Conservation (phyloP, 2,888 invertebrate species). For the Xestia ashworthii region DNA sequence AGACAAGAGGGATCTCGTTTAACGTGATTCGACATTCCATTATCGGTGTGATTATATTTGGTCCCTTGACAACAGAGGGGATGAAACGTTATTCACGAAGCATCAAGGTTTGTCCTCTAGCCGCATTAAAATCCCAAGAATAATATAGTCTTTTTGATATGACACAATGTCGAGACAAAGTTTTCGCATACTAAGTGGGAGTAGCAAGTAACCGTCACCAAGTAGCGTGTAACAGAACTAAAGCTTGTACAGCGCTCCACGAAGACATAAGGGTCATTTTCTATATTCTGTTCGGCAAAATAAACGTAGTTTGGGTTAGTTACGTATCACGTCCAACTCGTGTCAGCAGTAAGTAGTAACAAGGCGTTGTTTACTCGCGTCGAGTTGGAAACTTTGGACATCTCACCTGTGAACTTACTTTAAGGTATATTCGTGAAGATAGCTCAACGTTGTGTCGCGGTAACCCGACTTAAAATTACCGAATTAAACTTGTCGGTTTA, state of each 20-base stretch:
- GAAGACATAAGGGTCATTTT: conserved; percentile 66
- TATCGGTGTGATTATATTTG: conserved; percentile 68
- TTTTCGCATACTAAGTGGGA: conserved; percentile 70
- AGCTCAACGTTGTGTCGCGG: conserved; percentile 19
- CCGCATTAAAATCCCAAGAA: conserved; percentile 47
- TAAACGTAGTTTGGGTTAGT: conserved; percentile 65
- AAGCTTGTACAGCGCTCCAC: conserved; percentile 43
- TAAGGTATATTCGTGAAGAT: conserved; percentile 59
- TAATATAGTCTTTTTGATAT: conserved; percentile 48
- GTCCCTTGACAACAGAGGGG: conserved; percentile 54
- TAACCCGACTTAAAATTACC: conserved; percentile 26
- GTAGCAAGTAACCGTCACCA: conserved; percentile 42
- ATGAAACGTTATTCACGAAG: conserved; percentile 51
- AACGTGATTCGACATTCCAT: conserved; percentile 71
- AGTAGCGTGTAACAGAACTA: conserved; percentile 47
- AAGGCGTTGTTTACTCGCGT: conserved; percentile 76
- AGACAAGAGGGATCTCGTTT: conserved; percentile 67
- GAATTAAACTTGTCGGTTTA: conserved; percentile 21
- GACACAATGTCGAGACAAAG: conserved; percentile 66
- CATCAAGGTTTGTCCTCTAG: conserved; percentile 37
- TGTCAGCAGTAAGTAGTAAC: conserved; percentile 75
- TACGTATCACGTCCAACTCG: conserved; percentile 69
- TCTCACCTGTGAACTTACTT: conserved; percentile 73
- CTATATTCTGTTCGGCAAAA: conserved; percentile 56
- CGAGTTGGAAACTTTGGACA: conserved; percentile 77